phyloP scores from a whole-genome alignment of 2,888 invertebrate genomes.

The Helicoverpa assulta region DNA sequence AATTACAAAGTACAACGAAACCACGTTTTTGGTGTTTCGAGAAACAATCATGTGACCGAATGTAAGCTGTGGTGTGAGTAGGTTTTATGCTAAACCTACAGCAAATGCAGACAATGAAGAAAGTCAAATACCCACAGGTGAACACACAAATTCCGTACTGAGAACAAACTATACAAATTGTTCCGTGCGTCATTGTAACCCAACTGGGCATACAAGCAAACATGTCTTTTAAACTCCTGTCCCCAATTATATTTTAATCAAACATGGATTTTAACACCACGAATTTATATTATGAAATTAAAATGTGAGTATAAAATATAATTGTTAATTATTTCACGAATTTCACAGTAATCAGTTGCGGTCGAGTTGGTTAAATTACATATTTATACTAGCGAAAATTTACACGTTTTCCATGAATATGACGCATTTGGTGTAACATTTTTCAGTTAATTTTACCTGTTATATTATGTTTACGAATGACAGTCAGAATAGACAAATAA shows the following conservation, averaged over 20 bases:
- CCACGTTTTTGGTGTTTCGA: too few relatives aligned
- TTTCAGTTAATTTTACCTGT: too few relatives aligned
- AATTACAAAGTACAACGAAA: too few relatives aligned
- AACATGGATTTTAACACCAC: not conserved
- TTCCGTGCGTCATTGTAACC: conserved; percentile 28
- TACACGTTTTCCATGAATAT: not conserved
- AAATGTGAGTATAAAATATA: not conserved
- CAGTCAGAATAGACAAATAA: too few relatives aligned
- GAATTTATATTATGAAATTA: not conserved
- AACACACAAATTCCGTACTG: not conserved
- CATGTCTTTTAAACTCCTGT: not conserved
- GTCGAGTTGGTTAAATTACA: not conserved
- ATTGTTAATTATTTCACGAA: conserved; percentile 1
- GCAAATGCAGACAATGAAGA: not conserved
- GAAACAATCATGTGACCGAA: too few relatives aligned
- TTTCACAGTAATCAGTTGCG: conserved; percentile 4
- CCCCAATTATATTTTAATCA: not conserved
- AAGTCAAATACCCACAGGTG: not conserved
- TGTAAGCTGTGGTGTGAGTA: too few relatives aligned
- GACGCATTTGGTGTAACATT: too few relatives aligned
- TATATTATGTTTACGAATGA: too few relatives aligned
- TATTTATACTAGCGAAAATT: not conserved
- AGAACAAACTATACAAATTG: not conserved
- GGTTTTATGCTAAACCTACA: not conserved
- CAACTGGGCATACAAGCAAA: conserved; percentile 21